phyloP scores from a whole-genome alignment of 2,888 invertebrate genomes.

The Eupeodes luniger region DNA sequence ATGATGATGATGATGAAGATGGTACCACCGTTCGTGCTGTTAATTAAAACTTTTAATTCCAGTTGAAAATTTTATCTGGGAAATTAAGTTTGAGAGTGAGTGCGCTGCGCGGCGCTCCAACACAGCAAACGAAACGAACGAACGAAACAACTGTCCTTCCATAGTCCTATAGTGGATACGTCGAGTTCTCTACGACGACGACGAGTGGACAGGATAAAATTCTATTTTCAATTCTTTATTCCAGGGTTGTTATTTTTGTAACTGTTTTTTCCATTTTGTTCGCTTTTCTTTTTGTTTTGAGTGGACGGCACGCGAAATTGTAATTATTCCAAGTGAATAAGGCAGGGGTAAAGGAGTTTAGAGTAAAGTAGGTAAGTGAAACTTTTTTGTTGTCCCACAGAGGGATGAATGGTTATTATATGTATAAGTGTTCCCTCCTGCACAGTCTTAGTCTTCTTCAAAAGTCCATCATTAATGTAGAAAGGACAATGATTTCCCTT shows the following conservation, averaged over 20 bases:
- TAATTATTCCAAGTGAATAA: constrained; percentile 66
- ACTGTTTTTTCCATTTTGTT: not conserved
- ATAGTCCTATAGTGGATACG: constrained; percentile 17
- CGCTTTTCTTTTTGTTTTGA: not conserved
- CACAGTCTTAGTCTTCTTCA: constrained; percentile 22
- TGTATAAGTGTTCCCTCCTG: constrained; percentile 30
- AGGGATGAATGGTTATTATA: constrained; percentile 56
- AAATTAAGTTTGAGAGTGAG: constrained; percentile 72
- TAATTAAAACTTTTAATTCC: constrained; percentile 78
- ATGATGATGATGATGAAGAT: constrained; percentile 43
- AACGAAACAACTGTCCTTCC: constrained; percentile 35
- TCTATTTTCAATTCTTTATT: constrained; percentile 26
- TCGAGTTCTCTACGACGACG: constrained; percentile 15
- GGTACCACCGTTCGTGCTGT: constrained; percentile 70
- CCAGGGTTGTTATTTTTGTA: constrained; percentile 15
- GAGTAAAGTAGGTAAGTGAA: constrained; percentile 23
- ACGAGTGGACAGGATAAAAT: constrained; percentile 37
- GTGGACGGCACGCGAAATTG: constrained; percentile 70
- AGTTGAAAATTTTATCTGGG: constrained; percentile 77
- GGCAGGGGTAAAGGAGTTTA: not conserved
- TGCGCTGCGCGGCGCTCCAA: constrained; percentile 18
- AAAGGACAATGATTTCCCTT: constrained; percentile 71
- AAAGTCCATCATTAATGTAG: constrained; percentile 67
- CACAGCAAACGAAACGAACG: constrained; percentile 42
- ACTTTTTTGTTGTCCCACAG: constrained; percentile 43